These are phyloP conservation scores for Peromyscus melanophrys DNA, from an alignment of 2,797 vertebrate species.

Conservation along the genomic window DNA sequence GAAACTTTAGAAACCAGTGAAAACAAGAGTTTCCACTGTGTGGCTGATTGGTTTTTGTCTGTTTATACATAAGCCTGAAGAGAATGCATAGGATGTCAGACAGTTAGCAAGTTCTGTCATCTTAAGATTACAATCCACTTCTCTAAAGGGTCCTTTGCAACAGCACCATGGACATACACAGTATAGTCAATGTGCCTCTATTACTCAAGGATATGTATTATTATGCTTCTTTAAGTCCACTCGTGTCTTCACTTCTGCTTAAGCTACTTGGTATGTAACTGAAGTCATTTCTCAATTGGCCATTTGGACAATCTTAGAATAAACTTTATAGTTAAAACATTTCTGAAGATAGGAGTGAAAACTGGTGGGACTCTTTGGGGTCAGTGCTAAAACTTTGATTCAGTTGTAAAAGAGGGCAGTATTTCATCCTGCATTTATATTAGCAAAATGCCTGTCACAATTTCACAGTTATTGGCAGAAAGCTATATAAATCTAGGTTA, in stretches of 20 bases:
- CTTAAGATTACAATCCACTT: neutral
- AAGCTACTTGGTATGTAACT: neutral
- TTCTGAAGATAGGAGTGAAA: neutral
- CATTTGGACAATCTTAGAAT: neutral
- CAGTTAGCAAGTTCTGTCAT: neutral
- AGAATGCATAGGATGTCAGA: neutral
- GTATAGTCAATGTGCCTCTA: neutral
- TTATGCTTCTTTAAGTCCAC: neutral
- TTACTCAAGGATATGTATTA: neutral
- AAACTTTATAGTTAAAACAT: slow-evolving; percentile 36
- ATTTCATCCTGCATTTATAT: slow-evolving; percentile 13
- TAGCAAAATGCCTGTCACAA: neutral
- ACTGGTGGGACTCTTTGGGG: neutral
- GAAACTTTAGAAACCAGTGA: slow-evolving; percentile 61
- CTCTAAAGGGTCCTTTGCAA: neutral
- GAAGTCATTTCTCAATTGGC: slow-evolving; percentile 1
- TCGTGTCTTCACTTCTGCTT: neutral
- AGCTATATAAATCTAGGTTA: neutral
- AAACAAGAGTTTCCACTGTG: slow-evolving; percentile 28
- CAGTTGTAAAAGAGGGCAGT: neutral
- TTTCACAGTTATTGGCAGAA: neutral
- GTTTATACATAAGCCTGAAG: slow-evolving; percentile 56
- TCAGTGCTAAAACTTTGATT: neutral
- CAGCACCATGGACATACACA: neutral
- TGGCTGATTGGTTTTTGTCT: neutral